Base-by-base conservation (phyloP, 2,888 invertebrate genomes). In the Lottia gigantea region DNA sequence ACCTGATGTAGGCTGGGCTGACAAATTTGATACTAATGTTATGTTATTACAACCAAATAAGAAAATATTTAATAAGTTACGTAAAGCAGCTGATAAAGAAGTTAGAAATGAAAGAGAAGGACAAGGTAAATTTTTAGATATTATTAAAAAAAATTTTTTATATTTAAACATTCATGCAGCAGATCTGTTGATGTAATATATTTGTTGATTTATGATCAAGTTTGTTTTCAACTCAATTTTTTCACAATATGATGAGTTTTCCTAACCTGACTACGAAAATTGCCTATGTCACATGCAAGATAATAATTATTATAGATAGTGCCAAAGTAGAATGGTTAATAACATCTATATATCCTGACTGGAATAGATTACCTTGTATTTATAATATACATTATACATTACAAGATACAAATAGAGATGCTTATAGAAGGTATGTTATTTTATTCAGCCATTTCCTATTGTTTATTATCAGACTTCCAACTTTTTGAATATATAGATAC, bases 11-110 rank as follows among this genome's bases (percentile, higher is more conserved):
- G 14, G 23, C 23, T 55, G 55, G 55, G 19, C 55, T 12, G 55
- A 55, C 19, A 55, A 23, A 55, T 55, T 55, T 55, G 55, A 55
- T 55, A 55, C 55, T 19, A 55, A 55, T 14, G 55, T 55, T 23
- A 23, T 55, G n/a, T 55, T 55, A 55, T 55, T 55, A 23, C 19
- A 55, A 55, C 55, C 55, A 55, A 23, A 55, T 11, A 55, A 55
- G 23, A 55, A 55, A 55, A 23, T 23, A 19, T 55, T 55, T 23
- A 23, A 55, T 55, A 19, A 55, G 23, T 23, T 55, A 23, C 19
- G 19, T 23, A 55, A 55, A 23, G 23, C 19, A 23, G 23, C 55
- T 55, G 55, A 55, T 23, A 55, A 55, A 8, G 23, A 55, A 55
- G 55, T 55, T 6, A 40, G 11, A 40, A 40, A 40, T 40, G 40